phyloP scores from a whole-genome alignment of 1,140 invertebrate genomes.

The Doryteuthis pealeii region DNA sequence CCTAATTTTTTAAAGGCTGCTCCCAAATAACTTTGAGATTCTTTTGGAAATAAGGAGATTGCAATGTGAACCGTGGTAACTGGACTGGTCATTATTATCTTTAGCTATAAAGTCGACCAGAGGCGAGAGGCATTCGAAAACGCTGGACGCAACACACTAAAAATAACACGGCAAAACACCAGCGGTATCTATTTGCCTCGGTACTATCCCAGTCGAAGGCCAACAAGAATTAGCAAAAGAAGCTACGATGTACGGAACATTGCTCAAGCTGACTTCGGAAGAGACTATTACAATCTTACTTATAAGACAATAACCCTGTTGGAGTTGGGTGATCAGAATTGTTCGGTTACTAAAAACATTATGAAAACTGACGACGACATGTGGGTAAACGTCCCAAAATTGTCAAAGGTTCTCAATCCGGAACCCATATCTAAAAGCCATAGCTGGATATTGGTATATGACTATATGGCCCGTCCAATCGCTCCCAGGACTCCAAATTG shows the following conservation, averaged over 20 bases:
- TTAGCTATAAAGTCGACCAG: constrained; percentile 11
- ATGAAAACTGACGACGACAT: constrained; percentile 64
- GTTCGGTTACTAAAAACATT: constrained; percentile 61
- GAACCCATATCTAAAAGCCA: not conserved
- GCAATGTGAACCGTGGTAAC: not conserved
- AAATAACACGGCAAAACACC: constrained; percentile 28
- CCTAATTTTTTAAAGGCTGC: not conserved
- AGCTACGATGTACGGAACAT: constrained; percentile 67
- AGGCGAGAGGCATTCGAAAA: constrained; percentile 21
- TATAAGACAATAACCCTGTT: constrained; percentile 82
- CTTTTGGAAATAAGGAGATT: not conserved
- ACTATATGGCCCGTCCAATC: constrained; percentile 24
- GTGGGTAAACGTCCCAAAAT: constrained; percentile 54
- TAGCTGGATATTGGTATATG: constrained; percentile 26
- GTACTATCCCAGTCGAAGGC: not conserved
- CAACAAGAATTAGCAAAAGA: constrained; percentile 60
- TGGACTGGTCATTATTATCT: constrained; percentile 24
- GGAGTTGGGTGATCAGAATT: constrained; percentile 74
- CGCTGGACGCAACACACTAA: constrained; percentile 27
- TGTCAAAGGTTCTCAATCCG: constrained; percentile 20
- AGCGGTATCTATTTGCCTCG: constrained; percentile 29
- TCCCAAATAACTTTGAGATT: not conserved
- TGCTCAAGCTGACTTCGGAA: constrained; percentile 75
- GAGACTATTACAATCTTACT: constrained; percentile 80
- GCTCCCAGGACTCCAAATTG: constrained; percentile 57